Conservation (phyloP, 1,140 invertebrate genomes). For the Zaprionus ornatus region DNA sequence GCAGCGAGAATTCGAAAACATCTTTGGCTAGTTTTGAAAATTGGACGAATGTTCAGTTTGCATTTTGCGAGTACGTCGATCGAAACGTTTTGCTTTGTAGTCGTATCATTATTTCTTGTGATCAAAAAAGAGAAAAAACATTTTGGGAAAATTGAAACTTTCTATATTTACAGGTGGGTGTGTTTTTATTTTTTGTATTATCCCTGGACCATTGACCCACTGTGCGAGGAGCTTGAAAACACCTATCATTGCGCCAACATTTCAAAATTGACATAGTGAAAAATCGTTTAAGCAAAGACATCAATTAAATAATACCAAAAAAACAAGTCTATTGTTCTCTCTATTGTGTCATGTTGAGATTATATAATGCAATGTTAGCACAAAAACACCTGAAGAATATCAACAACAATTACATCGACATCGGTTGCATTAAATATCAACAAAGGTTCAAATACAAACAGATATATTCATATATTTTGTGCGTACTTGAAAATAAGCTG, state of each 20-base stretch:
- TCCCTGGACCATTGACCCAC: conserved; percentile 17
- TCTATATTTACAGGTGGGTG: conserved; percentile 72
- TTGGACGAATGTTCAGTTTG: conserved; percentile 54
- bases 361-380: conserved; percentile 63
- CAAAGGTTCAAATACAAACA: conserved; percentile 17
- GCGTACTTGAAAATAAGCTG: conserved; percentile 36
- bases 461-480: not conserved
- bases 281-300: not conserved
- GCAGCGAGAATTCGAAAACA: conserved; percentile 37
- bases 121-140: conserved; percentile 45
- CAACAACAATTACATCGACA: conserved; percentile 45
- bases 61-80: conserved; percentile 30
- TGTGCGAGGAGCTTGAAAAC: not conserved
- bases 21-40: conserved; percentile 57
- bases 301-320: conserved; percentile 21
- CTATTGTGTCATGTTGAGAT: conserved; percentile 41
- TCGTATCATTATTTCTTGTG: conserved; percentile 6
- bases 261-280: not conserved
- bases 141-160: conserved; percentile 45
- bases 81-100: conserved; percentile 28
- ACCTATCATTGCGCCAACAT: not conserved
- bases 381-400: conserved; percentile 38
- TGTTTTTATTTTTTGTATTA: conserved; percentile 1
- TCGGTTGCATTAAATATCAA: not conserved
- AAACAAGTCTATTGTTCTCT: conserved; percentile 48